Evolutionary conservation across 2,113 vertebrate species (phyloP).

Genomic region (Ammodytes marinus): DNA sequence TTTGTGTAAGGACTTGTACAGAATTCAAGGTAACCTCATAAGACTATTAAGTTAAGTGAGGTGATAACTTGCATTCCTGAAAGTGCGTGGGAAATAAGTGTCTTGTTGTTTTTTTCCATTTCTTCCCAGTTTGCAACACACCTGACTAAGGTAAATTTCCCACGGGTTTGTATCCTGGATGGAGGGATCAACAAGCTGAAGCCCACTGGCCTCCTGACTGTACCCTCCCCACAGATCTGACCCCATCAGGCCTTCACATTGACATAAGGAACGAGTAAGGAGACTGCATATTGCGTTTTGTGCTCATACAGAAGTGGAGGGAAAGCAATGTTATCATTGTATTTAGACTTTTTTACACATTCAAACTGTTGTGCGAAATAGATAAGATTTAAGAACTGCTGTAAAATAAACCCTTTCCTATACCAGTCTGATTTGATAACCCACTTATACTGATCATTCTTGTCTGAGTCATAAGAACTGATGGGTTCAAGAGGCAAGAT

Average conservation of each 20-base stretch:
- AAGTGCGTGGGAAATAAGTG: neutral
- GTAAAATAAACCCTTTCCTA: conserved; percentile 2
- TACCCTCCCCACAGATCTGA: conserved; percentile 98
- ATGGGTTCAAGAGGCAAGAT: no score
- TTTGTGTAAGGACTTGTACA: neutral
- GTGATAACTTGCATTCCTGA: neutral
- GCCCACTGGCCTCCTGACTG: conserved; percentile 94
- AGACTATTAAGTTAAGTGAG: neutral
- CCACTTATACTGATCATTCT: no score
- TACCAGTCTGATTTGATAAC: neutral
- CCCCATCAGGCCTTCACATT: neutral
- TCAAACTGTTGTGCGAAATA: neutral
- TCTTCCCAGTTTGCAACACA: conserved; percentile 91
- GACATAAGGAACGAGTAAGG: neutral
- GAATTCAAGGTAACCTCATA: neutral
- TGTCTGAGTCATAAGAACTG: no score
- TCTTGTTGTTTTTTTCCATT: neutral
- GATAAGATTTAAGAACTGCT: neutral
- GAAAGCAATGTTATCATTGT: neutral
- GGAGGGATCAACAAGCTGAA: conserved; percentile 99
- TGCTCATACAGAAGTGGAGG: neutral
- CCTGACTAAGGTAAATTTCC: conserved; percentile 93
- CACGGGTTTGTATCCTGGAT: conserved; percentile 93
- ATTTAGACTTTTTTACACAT: neutral
- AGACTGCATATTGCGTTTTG: conserved; percentile 12